Percentiles rank a stretch among this genome's conserved stretches.
These are phyloP conservation scores for Helarctos malayanus DNA, from an alignment of 2,797 vertebrate species.

Conservation along the genomic window DNA sequence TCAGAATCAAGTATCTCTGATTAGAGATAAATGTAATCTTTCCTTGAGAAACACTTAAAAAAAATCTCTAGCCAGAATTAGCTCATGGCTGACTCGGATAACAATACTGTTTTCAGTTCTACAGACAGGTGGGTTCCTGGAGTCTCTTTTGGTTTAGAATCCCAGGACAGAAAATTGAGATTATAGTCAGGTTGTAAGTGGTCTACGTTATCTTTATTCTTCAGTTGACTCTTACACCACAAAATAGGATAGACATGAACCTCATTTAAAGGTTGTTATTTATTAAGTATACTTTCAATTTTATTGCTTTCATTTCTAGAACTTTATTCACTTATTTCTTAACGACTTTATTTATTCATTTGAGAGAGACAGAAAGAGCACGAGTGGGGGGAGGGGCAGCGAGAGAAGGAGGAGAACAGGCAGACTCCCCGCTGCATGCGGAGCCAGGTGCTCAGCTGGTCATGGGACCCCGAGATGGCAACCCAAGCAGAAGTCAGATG, in stretches of 20 bases:
- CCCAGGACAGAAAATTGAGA: neutral
- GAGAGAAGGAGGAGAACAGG: neutral
- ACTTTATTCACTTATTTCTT: neutral
- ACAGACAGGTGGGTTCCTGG: neutral
- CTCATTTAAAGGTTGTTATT: slow-evolving; percentile 24
- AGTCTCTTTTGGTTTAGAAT: slow-evolving; percentile 32
- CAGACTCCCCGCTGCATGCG: neutral
- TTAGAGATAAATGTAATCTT: neutral
- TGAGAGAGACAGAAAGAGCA: neutral
- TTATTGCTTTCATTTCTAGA: slow-evolving; percentile 61
- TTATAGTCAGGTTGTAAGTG: neutral
- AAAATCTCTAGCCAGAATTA: slow-evolving; percentile 29
- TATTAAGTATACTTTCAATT: slow-evolving; percentile 17
- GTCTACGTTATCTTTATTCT: slow-evolving; percentile 25
- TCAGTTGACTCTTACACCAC: neutral
- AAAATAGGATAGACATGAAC: neutral
- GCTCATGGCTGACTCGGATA: neutral
- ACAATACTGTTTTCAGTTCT: neutral
- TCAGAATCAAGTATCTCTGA: neutral
- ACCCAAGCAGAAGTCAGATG: neutral
- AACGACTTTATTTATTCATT: neutral
- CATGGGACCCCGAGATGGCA: neutral
- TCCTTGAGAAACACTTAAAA: neutral
- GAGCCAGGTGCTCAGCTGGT: neutral
- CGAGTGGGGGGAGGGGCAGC: neutral